phyloP scores from a whole-genome alignment of 2,797 vertebrate species.

The Cirrhinus molitorella region DNA sequence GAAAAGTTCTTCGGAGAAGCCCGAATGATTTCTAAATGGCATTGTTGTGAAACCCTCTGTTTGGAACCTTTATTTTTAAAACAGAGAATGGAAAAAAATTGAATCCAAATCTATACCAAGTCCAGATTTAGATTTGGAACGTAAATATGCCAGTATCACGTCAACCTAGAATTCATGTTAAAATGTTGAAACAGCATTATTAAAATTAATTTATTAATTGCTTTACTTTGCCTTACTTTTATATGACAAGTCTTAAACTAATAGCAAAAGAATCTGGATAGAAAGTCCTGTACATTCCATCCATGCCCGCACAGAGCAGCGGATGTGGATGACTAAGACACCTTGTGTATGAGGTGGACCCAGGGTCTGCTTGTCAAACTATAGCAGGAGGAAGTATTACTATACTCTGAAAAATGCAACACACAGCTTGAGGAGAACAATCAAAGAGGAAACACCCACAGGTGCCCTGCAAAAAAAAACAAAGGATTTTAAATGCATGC shows the following conservation, averaged over 20 bases:
- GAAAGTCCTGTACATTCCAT: slow-evolving; percentile 54
- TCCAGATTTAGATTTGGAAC: background rate
- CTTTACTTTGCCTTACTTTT: background rate
- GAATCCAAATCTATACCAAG: background rate
- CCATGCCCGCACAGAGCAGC: slow-evolving; percentile 38
- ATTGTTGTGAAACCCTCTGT: background rate
- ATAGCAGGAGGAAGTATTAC: slow-evolving; percentile 61
- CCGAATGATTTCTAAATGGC: background rate
- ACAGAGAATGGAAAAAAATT: background rate
- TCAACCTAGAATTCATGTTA: background rate
- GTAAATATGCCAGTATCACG: background rate
- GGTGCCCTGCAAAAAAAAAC: slow-evolving; percentile 52
- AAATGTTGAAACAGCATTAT: background rate
- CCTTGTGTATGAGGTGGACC: slow-evolving; percentile 16
- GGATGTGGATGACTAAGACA: slow-evolving; percentile 59
- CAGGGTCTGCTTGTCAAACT: slow-evolving; percentile 45
- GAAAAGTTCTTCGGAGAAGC: background rate
- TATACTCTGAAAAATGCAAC: slow-evolving; percentile 49
- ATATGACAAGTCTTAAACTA: slow-evolving; percentile 29
- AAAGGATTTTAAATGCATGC: slow-evolving; percentile 38
- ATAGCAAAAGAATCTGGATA: slow-evolving; percentile 48
- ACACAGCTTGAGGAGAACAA: slow-evolving; percentile 59
- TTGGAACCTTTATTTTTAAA: background rate
- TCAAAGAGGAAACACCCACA: slow-evolving; percentile 57
- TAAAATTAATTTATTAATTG: too few species aligned